phyloP scores from a whole-genome alignment of 2,113 vertebrate species.

The Oncorhynchus nerka region DNA sequence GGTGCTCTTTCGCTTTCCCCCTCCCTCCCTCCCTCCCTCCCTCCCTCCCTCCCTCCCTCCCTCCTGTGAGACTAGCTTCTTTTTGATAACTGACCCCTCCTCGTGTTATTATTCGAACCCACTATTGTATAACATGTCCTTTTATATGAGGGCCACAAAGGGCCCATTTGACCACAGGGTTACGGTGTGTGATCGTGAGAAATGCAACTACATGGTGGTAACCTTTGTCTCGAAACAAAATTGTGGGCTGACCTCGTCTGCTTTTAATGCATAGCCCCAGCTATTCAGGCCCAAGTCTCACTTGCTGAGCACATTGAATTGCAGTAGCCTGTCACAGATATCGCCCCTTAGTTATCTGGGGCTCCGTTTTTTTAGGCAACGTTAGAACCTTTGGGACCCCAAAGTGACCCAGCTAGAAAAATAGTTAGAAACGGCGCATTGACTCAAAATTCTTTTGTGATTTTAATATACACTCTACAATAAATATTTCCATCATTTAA shows the following conservation, averaged over 20 bases:
- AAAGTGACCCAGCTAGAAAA: constrained; percentile 38
- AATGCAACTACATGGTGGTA: constrained; percentile 98
- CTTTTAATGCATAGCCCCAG: constrained; percentile 91
- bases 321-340: constrained; percentile 92
- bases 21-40: constrained; percentile 63
- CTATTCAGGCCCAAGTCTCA: constrained; percentile 93
- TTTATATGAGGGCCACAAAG: constrained; percentile 97
- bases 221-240: constrained; percentile 94
- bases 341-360: constrained; percentile 85
- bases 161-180: constrained; percentile 99
- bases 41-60: constrained; percentile 66
- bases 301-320: constrained; percentile 94
- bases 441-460: constrained; percentile 74
- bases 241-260: constrained; percentile 97
- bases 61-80: constrained; percentile 90
- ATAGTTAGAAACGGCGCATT: constrained; percentile 23
- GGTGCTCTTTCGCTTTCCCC: constrained; percentile 62
- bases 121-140: constrained; percentile 99
- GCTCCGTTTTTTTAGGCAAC: constrained; percentile 46
- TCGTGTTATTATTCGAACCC: constrained; percentile 98
- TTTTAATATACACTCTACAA: constrained; percentile 93
- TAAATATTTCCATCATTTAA: constrained; percentile 90
- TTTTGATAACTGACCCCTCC: constrained; percentile 94
- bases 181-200: constrained; percentile 99
- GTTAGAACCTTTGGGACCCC: constrained; percentile 30